Evolutionary conservation across 2,113 vertebrate genomes (phyloP).

Genomic region (Ibidorhyncha struthersii): DNA sequence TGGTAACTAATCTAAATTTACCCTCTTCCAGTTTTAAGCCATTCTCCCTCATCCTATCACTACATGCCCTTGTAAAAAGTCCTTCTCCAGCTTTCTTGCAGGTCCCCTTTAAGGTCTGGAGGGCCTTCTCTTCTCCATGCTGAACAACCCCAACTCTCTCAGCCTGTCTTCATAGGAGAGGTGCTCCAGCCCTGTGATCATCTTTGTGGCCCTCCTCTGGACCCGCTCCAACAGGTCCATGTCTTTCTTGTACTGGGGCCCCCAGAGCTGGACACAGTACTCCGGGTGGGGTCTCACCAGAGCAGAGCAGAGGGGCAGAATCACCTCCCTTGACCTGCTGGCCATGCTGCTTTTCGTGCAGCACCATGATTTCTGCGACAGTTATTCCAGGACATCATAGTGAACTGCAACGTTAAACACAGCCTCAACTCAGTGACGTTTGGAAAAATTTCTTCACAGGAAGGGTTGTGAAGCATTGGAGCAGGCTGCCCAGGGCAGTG

Average conservation of each 20-base stretch:
- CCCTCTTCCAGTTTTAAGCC: not conserved
- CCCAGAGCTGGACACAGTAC: not conserved
- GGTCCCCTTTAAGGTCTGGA: no score
- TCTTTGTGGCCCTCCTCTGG: not conserved
- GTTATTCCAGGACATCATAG: not conserved
- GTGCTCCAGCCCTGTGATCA: not conserved
- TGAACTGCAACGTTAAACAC: not conserved
- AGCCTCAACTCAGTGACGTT: not conserved
- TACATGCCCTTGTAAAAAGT: not conserved
- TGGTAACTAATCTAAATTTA: not conserved
- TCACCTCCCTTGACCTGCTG: not conserved
- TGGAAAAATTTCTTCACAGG: no score
- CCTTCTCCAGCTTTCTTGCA: not conserved
- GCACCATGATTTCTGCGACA: not conserved
- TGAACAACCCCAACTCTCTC: not conserved
- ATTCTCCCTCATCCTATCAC: not conserved
- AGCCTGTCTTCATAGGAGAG: not conserved
- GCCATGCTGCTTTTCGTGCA: not conserved
- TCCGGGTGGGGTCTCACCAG: not conserved
- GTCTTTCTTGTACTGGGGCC: not conserved
- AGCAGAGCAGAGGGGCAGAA: not conserved
- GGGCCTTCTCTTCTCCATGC: not conserved
- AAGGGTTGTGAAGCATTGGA: no score
- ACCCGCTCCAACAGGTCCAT: not conserved
- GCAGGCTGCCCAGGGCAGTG: no score